phyloP scores from a whole-genome alignment of 2,113 vertebrate species.

The Pterocles burchelli region DNA sequence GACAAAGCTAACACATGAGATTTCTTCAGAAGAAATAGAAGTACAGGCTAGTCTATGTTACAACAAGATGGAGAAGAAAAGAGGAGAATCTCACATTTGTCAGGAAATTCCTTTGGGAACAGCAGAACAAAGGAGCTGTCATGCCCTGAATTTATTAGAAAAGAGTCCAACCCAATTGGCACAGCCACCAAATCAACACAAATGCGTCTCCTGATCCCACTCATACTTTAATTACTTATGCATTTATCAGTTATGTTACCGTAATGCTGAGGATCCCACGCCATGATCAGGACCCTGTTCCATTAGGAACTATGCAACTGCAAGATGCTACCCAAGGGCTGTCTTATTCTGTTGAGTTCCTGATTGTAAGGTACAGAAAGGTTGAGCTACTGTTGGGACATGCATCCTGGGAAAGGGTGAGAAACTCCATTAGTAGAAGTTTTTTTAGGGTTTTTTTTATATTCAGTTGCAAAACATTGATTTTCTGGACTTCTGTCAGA shows the following conservation, averaged over 20 bases:
- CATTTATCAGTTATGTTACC: not conserved
- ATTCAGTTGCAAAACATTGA: not conserved
- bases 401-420: not conserved
- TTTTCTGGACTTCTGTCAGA: not conserved
- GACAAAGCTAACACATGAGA: not conserved
- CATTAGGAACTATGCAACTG: not conserved
- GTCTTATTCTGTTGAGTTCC: not conserved
- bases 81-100: not conserved
- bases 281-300: not conserved
- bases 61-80: not conserved
- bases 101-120: not conserved
- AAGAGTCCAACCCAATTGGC: not conserved
- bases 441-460: not conserved
- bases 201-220: not conserved
- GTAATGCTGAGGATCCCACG: not conserved
- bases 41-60: rapidly evolving
- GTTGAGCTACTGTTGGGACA: not conserved
- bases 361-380: not conserved
- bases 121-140: not conserved
- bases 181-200: not conserved
- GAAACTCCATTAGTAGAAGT: not conserved
- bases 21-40: not conserved
- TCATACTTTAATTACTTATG: not conserved
- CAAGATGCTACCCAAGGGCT: not conserved
- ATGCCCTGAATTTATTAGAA: not conserved